Base-by-base conservation (phyloP, 2,888 invertebrate genomes). In the Onthophagus sagittarius region DNA sequence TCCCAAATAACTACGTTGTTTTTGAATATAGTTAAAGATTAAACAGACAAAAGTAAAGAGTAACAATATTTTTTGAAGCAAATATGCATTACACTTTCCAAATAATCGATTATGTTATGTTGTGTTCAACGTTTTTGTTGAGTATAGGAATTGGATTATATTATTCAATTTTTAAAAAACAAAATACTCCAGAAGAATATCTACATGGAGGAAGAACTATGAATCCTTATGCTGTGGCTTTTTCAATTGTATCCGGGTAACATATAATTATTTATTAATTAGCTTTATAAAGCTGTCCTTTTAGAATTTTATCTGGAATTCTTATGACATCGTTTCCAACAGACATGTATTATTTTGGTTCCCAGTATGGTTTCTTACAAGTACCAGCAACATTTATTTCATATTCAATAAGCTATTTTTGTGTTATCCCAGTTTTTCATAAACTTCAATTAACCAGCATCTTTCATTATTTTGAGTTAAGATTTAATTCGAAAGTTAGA, bases 181-280 rank as follows among this genome's bases (percentile, higher is more conserved):
- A 89, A 80, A 88, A 89, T 75, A 90, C 90, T 0, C 89, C 92
- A 0, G 84, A 87, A n/a, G 92, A 93, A 70, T 93, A 93, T 82
- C 82, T 93, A 64, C 88, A 92, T 83, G 93, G 92, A 33, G 91
- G 90, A 11, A 90, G 91, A 82, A 88, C 89, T 79, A 92, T 93
- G 92, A 89, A 89, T 1, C 88, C 90, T 14, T 87, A 93, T 79
- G 93, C 94, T 0, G 88, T 93, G 75, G 89, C 92, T 0, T 87
- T 93, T 83, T 93, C 92, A 14, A 85, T 94, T 5, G 88, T 92
- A 77, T 91, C 93, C 1, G 92, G 92, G 92, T 92, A 83, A 86
- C 85, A 83, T 3, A 13, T 3, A 23, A 31, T 9, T 62, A 62
- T 23, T 0, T 5, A 0, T 63, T n/a, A n/a, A n/a, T 5, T 67